Evolutionary conservation across 2,888 invertebrate genomes (phyloP).

Genomic region (Drosophila suboccidentalis): DNA sequence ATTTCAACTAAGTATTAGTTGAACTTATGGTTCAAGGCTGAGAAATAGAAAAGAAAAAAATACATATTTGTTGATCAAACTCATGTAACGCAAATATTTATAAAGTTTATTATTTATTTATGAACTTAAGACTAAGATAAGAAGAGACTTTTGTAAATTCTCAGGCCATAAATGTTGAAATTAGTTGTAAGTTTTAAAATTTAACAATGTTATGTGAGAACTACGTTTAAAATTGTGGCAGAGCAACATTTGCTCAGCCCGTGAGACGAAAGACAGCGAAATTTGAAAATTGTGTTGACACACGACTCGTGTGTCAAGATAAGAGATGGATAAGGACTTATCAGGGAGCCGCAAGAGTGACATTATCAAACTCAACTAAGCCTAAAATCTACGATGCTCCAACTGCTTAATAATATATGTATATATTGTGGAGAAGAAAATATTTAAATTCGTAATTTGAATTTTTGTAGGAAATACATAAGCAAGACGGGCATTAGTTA

Average conservation of each 20-base stretch:
- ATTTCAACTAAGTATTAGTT: conserved; percentile 34
- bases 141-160: neutral
- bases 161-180: conserved; percentile 53
- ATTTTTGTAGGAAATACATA: conserved; percentile 68
- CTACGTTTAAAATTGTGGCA: neutral
- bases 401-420: conserved; percentile 34
- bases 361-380: conserved; percentile 74
- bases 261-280: conserved; percentile 5
- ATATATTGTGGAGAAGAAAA: conserved; percentile 58
- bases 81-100: conserved; percentile 42
- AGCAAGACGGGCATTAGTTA: conserved; percentile 55
- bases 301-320: conserved; percentile 55
- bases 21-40: conserved; percentile 68
- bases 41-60: neutral
- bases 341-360: conserved; percentile 58
- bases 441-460: conserved; percentile 67
- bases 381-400: conserved; percentile 63
- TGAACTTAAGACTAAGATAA: conserved; percentile 1
- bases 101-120: conserved; percentile 7
- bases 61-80: neutral
- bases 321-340: conserved; percentile 63
- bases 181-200: conserved; percentile 2
- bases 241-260: conserved; percentile 21
- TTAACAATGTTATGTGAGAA: conserved; percentile 16
- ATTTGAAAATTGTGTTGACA: conserved; percentile 20